phyloP scores from a whole-genome alignment of 2,888 invertebrate species.

The Phortica okadai region DNA sequence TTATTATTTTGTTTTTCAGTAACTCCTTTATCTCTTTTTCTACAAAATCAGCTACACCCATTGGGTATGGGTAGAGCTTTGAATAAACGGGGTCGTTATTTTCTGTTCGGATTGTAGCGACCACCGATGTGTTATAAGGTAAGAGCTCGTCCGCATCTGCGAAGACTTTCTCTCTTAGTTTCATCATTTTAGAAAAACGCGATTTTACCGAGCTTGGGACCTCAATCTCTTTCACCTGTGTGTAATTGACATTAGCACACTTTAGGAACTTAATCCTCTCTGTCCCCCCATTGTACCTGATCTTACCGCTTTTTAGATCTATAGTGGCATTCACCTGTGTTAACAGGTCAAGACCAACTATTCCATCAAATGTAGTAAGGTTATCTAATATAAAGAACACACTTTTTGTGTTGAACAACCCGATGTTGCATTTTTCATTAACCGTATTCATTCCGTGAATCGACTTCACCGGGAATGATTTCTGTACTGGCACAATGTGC shows the following conservation, averaged over 20 bases:
- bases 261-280: conserved; percentile 27
- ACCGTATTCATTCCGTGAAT: too few species aligned
- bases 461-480: conserved; percentile 33
- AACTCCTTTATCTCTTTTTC: too few species aligned
- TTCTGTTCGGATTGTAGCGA: too few species aligned
- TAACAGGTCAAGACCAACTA: conserved; percentile 45
- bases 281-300: conserved; percentile 38
- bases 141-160: too few species aligned
- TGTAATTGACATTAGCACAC: conserved; percentile 10
- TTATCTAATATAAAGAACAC: conserved; percentile 31
- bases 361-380: conserved; percentile 37
- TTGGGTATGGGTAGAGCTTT: too few species aligned
- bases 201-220: neutral
- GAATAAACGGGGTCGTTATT: too few species aligned
- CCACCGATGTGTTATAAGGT: too few species aligned
- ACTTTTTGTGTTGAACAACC: conserved; percentile 26
- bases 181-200: too few species aligned
- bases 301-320: conserved; percentile 33
- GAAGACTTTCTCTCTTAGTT: too few species aligned
- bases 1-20: too few species aligned
- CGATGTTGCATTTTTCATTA: too few species aligned
- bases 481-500: conserved; percentile 20
- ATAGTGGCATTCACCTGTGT: conserved; percentile 35
- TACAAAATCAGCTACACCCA: too few species aligned
- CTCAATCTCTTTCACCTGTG: neutral